Base-by-base conservation (phyloP, 2,888 invertebrate genomes). In the Hirtodrosophila alboralis region DNA sequence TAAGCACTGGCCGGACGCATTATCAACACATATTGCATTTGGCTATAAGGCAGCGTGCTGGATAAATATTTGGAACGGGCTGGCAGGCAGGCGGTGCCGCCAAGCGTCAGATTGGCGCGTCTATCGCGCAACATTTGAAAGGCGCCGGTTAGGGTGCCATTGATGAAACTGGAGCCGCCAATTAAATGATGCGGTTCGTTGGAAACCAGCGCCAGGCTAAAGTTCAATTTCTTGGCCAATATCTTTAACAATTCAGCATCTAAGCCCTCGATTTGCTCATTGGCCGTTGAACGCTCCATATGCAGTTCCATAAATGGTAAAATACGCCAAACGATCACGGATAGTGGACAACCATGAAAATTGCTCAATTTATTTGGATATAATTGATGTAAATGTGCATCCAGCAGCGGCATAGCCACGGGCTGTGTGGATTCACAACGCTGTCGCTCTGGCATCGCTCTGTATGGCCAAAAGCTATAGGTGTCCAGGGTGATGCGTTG, bases 311-410 rank as follows among this genome's bases (percentile, higher is more conserved):
- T 41, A 4, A 64, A 86, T 0, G 85, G 86, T 8, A 61, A 53
- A 5, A 78, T 49, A 0, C 67, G n/a, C 78, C 75, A 86, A 0
- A 79, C 47, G 0, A 81, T 54, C 1, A 67, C 78, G 4, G 63
- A 38, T 10, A 89, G 7, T 0, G 87, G 76, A 28, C 89, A 89
- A 0, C 87, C 86, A 7, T 87, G 44, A 1, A 89, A 43, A 40
- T 88, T 75, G 1, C 1, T 8, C 8, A 84, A 3, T 14, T 88
- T 87, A 0, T 10, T 0, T 0, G 78, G 80, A 56, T 68, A 81
- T 2, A 87, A 52, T 0, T 71, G 34, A 0, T 13, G 0, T 4
- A 33, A 8, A 0, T 9, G 14, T 2, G 13, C 45, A 4, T 54
- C 7, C 1, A 8, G 30, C 0, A 64, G 12, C 1, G 51, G 14